Conservation (phyloP, 2,888 invertebrate species). For the Prostheceraeus crozeri region DNA sequence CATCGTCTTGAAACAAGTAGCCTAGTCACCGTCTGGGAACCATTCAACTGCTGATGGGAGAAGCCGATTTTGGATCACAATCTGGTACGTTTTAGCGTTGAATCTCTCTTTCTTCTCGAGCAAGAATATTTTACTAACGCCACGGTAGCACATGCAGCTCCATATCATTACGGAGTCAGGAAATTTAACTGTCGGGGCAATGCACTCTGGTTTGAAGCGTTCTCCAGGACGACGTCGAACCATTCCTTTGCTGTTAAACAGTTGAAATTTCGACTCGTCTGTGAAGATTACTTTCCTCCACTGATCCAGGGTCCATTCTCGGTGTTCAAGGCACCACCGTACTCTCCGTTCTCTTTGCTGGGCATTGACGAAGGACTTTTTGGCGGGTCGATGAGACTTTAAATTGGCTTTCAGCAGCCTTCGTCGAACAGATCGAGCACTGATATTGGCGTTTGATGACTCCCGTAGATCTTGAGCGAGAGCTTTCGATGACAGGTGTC, state of each 20-base stretch:
- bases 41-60: slow-evolving; percentile 2
- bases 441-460: slow-evolving; percentile 14
- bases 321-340: slow-evolving; percentile 16
- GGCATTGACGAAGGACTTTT: slow-evolving; percentile 5
- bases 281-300: slow-evolving; percentile 16
- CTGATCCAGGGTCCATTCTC: slow-evolving; percentile 7
- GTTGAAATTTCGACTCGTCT: slow-evolving; percentile 21
- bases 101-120: slow-evolving; percentile 16
- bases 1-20: slow-evolving; percentile 23
- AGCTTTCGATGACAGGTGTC: slow-evolving; percentile 15
- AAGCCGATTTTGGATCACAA: neutral
- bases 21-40: slow-evolving; percentile 8
- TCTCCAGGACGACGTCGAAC: slow-evolving; percentile 22
- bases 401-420: slow-evolving; percentile 10
- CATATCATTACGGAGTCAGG: slow-evolving; percentile 14
- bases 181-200: slow-evolving; percentile 6
- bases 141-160: neutral
- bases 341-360: slow-evolving; percentile 7
- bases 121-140: neutral
- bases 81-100: too few relatives aligned
- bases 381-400: slow-evolving; percentile 13
- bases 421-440: slow-evolving; percentile 18
- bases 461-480: neutral
- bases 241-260: slow-evolving; percentile 9
- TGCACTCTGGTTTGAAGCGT: slow-evolving; percentile 13